Evolutionary conservation across 37 sponge, comb jelly and placozoan genomes (phyloP).

Genomic region (Agelas oroides): DNA sequence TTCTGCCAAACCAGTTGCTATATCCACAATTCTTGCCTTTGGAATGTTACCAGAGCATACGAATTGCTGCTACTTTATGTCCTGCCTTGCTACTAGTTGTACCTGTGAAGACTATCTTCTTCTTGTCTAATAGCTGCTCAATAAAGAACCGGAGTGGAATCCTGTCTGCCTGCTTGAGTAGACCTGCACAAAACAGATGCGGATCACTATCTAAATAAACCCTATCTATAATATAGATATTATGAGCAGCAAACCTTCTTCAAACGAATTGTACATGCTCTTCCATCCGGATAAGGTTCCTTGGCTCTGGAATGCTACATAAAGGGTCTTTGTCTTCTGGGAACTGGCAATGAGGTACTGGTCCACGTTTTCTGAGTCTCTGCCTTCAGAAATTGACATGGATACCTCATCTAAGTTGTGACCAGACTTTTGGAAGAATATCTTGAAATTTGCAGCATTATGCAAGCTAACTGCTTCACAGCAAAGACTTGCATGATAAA

Average conservation of each 20-base stretch:
- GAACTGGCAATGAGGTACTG: conserved; percentile 61
- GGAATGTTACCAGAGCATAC: too few species aligned
- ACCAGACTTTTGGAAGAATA: neutral
- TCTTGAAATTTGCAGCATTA: neutral
- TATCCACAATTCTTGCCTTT: too few species aligned
- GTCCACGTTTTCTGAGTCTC: conserved; percentile 12
- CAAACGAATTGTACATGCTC: conserved; percentile 22
- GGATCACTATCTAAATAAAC: neutral
- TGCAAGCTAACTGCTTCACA: conserved; percentile 39
- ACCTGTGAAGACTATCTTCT: conserved; percentile 67
- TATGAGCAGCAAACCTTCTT: conserved; percentile 33
- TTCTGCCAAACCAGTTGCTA: neutral
- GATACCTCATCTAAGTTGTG: conserved; percentile 54
- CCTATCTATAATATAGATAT: too few species aligned
- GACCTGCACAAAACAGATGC: neutral
- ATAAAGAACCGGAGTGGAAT: conserved; percentile 63
- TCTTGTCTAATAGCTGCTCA: conserved; percentile 36
- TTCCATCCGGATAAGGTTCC: conserved; percentile 37
- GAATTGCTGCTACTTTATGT: too few species aligned
- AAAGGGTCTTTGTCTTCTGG: conserved; percentile 26
- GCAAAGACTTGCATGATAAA: conserved; percentile 57
- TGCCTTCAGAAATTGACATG: conserved; percentile 25
- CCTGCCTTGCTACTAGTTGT: neutral
- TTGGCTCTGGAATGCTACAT: conserved; percentile 58
- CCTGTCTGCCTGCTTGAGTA: conserved; percentile 18